Conservation (phyloP, 1,140 invertebrate species). For the Eciton burchellii region DNA sequence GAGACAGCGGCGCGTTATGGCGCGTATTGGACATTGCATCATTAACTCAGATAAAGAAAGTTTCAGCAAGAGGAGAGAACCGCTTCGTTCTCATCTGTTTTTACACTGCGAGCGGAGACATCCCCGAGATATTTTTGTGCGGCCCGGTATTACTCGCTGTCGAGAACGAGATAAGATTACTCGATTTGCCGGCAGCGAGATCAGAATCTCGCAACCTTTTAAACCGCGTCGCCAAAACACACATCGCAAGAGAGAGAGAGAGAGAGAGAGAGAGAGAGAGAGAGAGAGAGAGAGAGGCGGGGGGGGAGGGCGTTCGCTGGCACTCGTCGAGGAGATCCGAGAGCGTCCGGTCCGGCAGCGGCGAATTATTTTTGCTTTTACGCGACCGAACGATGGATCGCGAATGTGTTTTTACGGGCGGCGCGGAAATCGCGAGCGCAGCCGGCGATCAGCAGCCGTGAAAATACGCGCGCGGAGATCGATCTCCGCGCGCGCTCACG, state of each 20-base stretch:
- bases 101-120: background rate
- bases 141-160: slow-evolving; percentile 1
- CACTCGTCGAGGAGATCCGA: slow-evolving; percentile 19
- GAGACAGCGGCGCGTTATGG: slow-evolving; percentile 18
- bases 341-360: background rate
- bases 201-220: slow-evolving; percentile 55
- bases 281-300: too few species aligned
- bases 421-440: slow-evolving; percentile 47
- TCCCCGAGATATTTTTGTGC: background rate
- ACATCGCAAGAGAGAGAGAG: too few species aligned
- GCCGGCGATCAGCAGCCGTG: slow-evolving; percentile 41
- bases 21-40: background rate
- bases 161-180: slow-evolving; percentile 23
- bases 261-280: too few species aligned
- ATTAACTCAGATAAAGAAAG: background rate
- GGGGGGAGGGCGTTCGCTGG: slow-evolving; percentile 1
- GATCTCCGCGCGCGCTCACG: slow-evolving; percentile 65
- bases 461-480: slow-evolving; percentile 64
- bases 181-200: slow-evolving; percentile 3
- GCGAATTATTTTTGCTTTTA: slow-evolving; percentile 69
- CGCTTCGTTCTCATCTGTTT: background rate
- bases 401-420: slow-evolving; percentile 49
- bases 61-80: slow-evolving; percentile 16
- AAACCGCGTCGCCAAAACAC: slow-evolving; percentile 39
- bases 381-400: slow-evolving; percentile 55